Conservation (phyloP, 2,888 invertebrate genomes). For the Ashinkailepas kermadecensis region DNA sequence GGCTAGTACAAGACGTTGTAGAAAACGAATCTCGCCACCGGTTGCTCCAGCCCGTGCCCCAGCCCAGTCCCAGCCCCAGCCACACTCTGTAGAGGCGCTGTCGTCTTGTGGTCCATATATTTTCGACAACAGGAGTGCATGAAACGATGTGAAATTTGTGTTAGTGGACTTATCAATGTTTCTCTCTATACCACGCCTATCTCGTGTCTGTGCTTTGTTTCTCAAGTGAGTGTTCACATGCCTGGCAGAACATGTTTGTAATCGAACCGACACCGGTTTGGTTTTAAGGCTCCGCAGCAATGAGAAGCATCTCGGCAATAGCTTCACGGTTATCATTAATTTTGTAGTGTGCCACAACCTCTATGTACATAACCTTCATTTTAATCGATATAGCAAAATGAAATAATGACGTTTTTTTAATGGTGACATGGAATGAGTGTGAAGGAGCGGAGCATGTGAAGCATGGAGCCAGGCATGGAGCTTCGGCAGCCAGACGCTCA, state of each 20-base stretch:
- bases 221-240: neutral
- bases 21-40: neutral
- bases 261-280: neutral
- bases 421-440: neutral
- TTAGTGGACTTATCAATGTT: constrained; percentile 20
- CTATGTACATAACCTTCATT: constrained; percentile 19
- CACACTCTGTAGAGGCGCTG: neutral
- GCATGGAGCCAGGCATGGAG: too few species aligned
- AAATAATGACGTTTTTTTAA: neutral
- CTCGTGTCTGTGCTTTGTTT: constrained; percentile 14
- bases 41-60: neutral
- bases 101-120: constrained; percentile 19
- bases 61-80: neutral
- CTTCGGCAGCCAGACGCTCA: too few species aligned
- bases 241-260: neutral
- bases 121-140: constrained; percentile 8
- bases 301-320: constrained; percentile 7
- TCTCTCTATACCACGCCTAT: neutral
- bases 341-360: constrained; percentile 23
- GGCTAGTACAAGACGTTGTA: constrained; percentile 16
- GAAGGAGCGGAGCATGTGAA: too few species aligned
- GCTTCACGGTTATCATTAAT: constrained; percentile 21
- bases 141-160: constrained; percentile 15
- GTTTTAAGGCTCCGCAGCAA: constrained; percentile 7
- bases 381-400: constrained; percentile 21